These are phyloP conservation scores for Gryon sp. DNA, from an alignment of 1,140 invertebrate species.

Conservation along the genomic window DNA sequence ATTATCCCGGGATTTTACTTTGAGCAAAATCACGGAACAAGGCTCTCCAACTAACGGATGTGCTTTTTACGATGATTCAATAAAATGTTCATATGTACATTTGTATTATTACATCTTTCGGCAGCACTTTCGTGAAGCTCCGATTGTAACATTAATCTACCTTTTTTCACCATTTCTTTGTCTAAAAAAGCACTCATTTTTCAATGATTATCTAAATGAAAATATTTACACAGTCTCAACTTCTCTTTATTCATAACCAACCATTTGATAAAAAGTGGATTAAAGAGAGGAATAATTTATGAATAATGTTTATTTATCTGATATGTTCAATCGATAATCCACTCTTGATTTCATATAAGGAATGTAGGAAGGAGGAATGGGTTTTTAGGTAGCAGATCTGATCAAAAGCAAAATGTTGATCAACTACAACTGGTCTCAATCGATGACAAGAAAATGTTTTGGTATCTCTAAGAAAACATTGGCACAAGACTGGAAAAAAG, in stretches of 20 bases:
- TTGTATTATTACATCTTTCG: too few relatives aligned
- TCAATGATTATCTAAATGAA: too few relatives aligned
- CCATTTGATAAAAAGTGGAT: constrained; percentile 52
- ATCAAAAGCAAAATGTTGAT: constrained; percentile 66
- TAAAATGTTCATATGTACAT: constrained; percentile 27
- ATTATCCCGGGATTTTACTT: neutral
- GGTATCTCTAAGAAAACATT: constrained; percentile 34
- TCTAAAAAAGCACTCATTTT: neutral
- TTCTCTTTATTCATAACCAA: constrained; percentile 60
- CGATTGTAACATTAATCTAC: constrained; percentile 7
- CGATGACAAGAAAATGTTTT: constrained; percentile 21
- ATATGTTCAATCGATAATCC: too few relatives aligned
- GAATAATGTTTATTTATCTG: neutral
- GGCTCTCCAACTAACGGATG: too few relatives aligned
- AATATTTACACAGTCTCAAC: constrained; percentile 44
- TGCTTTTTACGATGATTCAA: neutral
- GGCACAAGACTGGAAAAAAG: constrained; percentile 48
- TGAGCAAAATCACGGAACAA: neutral
- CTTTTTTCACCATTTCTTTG: neutral
- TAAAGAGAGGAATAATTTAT: neutral
- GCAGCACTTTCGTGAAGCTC: too few relatives aligned
- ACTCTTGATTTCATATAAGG: constrained; percentile 53
- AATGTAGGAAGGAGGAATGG: constrained; percentile 32
- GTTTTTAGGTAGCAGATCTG: constrained; percentile 67
- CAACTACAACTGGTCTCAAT: constrained; percentile 31